Conservation (phyloP, 2,113 vertebrate species). For the Leptosomus discolor region DNA sequence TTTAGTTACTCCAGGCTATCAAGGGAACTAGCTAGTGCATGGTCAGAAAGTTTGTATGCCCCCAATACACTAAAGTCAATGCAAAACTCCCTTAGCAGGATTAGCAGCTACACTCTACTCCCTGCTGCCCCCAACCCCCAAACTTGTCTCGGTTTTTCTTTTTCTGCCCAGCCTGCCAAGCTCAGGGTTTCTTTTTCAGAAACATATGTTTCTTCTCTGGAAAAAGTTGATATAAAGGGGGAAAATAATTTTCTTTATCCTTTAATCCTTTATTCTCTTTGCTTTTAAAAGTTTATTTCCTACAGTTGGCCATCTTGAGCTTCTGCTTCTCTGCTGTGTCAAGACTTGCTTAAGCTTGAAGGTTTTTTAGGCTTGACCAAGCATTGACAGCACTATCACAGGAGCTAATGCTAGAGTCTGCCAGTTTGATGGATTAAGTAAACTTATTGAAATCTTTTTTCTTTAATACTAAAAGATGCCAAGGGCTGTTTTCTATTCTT, state of each 20-base stretch:
- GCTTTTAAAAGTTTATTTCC: conserved; percentile 41
- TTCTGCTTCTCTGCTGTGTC: conserved; percentile 39
- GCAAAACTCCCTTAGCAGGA: not conserved
- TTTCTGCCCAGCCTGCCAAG: not conserved
- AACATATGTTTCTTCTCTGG: not conserved
- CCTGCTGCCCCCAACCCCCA: not conserved
- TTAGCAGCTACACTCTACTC: not conserved
- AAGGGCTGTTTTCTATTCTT: conserved; percentile 30
- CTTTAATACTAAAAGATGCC: conserved; percentile 43
- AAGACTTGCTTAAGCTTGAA: conserved; percentile 64
- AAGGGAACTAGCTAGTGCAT: not conserved
- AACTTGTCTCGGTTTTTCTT: not conserved
- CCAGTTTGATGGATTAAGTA: conserved; percentile 62
- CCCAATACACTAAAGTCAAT: not conserved
- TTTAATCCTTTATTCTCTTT: conserved; percentile 57
- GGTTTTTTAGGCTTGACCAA: conserved; percentile 66
- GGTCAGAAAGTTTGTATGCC: not conserved
- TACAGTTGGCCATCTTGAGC: conserved; percentile 9
- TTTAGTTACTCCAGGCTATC: not conserved
- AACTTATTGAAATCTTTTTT: conserved; percentile 59
- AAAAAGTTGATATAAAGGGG: conserved; percentile 19
- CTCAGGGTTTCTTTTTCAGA: conserved; percentile 20
- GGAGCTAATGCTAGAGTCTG: conserved; percentile 47
- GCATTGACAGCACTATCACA: conserved; percentile 53
- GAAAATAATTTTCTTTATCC: conserved; percentile 61